Evolutionary conservation across 1,140 invertebrate species (phyloP).

Genomic region (Daktulosphaira vitifoliae): DNA sequence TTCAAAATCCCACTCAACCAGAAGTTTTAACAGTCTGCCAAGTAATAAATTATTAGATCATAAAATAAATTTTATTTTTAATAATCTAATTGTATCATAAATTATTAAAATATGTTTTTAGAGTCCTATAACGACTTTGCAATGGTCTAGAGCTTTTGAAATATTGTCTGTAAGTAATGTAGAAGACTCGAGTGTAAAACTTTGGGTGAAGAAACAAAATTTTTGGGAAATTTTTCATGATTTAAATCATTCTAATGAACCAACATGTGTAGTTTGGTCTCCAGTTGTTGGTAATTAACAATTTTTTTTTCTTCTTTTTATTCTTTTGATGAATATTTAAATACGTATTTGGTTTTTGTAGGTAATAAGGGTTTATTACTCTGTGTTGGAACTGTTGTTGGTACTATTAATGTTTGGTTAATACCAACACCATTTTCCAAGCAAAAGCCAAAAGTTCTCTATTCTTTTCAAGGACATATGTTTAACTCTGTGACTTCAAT

Average conservation of each 20-base stretch:
- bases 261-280: constrained; percentile 47
- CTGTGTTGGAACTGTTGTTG: constrained; percentile 48
- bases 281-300: constrained; percentile 43
- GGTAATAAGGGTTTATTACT: constrained; percentile 40
- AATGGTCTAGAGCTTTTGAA: constrained; percentile 49
- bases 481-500: constrained; percentile 48
- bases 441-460: constrained; percentile 42
- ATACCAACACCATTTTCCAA: constrained; percentile 40
- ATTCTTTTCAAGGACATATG: constrained; percentile 49
- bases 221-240: constrained; percentile 43
- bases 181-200: constrained; percentile 44
- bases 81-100: no score
- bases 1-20: constrained; percentile 9
- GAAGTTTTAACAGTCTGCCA: constrained; percentile 19
- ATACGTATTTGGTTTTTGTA: neutral
- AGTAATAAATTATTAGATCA: neutral
- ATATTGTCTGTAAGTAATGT: constrained; percentile 48
- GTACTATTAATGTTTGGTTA: constrained; percentile 49
- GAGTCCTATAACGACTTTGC: constrained; percentile 43
- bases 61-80: neutral
- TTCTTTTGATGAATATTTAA: neutral
- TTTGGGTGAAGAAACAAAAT: constrained; percentile 46
- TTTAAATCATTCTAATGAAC: constrained; percentile 44
- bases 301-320: constrained; percentile 1
- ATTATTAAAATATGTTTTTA: constrained; percentile 35